phyloP scores from a whole-genome alignment of 2,888 invertebrate species.

The Lasioglossum oenotherae region DNA sequence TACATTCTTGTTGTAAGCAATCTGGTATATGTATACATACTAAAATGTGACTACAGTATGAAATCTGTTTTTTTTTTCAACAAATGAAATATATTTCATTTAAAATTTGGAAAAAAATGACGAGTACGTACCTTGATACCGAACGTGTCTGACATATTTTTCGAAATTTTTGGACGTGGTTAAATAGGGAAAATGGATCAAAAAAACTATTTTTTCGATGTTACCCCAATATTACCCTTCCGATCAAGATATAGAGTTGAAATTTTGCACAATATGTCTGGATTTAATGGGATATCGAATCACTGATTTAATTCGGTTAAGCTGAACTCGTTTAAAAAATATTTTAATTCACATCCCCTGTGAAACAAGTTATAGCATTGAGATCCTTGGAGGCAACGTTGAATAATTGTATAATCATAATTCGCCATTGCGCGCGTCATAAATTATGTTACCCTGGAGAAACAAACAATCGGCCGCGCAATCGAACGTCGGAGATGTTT shows the following conservation, averaged over 20 bases:
- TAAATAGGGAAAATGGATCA: not conserved
- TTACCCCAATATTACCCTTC: too few relatives aligned
- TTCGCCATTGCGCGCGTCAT: not conserved
- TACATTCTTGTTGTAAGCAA: too few relatives aligned
- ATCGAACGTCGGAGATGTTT: constrained; percentile 9
- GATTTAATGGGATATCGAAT: not conserved
- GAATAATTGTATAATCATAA: too few relatives aligned
- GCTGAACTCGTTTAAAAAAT: not conserved
- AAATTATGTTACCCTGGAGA: not conserved
- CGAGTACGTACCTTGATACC: too few relatives aligned
- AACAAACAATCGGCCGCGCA: not conserved
- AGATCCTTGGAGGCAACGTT: not conserved
- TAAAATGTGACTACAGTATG: too few relatives aligned
- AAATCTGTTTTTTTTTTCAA: not conserved
- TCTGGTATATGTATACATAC: too few relatives aligned
- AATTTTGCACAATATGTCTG: too few relatives aligned
- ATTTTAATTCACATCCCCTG: not conserved
- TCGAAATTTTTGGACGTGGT: not conserved
- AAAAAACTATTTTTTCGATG: too few relatives aligned
- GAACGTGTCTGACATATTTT: too few relatives aligned
- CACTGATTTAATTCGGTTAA: not conserved
- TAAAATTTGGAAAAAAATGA: not conserved
- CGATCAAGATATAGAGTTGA: not conserved
- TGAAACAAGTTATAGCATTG: not conserved
- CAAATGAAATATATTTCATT: not conserved